Evolutionary conservation across 2,113 vertebrate genomes (phyloP).

Genomic region (Percina caprodes): DNA sequence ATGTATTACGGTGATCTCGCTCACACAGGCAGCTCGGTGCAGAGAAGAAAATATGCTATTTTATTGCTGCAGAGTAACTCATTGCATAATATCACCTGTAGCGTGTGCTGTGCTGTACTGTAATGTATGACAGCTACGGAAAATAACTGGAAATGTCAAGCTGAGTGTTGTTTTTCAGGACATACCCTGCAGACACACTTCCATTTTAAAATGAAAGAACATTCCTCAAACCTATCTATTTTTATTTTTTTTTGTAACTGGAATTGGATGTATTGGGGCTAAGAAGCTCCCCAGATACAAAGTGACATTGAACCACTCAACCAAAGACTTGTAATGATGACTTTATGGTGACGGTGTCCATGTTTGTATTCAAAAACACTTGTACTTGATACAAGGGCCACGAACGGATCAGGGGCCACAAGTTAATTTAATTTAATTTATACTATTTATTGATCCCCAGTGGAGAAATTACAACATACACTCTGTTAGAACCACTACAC

Average conservation of each 20-base stretch:
- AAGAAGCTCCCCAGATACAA: neutral
- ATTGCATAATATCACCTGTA: constrained; percentile 23
- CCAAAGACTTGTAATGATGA: neutral
- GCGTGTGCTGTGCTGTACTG: neutral
- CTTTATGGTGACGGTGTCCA: neutral
- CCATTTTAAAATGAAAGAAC: neutral
- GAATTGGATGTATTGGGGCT: too few species aligned
- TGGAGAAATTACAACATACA: too few species aligned
- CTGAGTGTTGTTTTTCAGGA: neutral
- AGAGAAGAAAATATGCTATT: neutral
- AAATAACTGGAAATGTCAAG: neutral
- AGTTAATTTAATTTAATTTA: too few species aligned
- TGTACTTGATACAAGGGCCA: too few species aligned
- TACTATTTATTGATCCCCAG: too few species aligned
- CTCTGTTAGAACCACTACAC: too few species aligned
- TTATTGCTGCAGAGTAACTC: constrained; percentile 4
- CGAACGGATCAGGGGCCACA: too few species aligned
- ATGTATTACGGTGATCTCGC: neutral
- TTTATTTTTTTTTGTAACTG: neutral
- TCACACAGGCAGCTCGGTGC: neutral
- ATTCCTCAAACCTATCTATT: neutral
- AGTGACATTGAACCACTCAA: neutral
- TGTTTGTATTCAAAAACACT: neutral
- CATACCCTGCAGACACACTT: neutral
- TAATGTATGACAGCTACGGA: neutral